Base-by-base conservation (phyloP, 2,888 invertebrate genomes). In the Drosophila kokeensis region DNA sequence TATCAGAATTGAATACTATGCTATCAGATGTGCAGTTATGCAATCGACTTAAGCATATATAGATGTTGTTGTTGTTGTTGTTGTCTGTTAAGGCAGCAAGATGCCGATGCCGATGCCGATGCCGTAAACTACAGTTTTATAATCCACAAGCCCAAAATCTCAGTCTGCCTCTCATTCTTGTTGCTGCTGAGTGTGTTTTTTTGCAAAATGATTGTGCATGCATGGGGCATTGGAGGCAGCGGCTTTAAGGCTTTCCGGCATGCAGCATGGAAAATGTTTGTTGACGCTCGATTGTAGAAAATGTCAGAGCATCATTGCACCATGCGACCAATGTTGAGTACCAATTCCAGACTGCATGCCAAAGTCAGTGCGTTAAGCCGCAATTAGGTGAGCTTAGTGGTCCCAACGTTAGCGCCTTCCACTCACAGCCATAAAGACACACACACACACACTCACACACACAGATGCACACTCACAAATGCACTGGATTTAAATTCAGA, bases 361-460 rank as follows among this genome's bases (percentile, higher is more conserved):
- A 77, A 77, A 80, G 77, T 72, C 80, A 74, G 68, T 58, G 57
- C 53, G 67, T 65, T 68, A 83, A 70, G 68, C 80, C 77, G 75
- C 83, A 83, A 82, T 83, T 87, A 80, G 70, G 72, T 55, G 50
- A 76, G 59, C 68, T 71, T 68, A 73, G 67, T 65, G 60, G 57
- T 48, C 36, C 45, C 42, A 62, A 36, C 57, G 27, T 11, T 2
- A 24, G 34, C 32, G 49, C 21, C 60, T 27, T 32, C 42, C 21
- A 32, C 49, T 27, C 24, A 27, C 24, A 24, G 24, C 15, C 21
- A 34, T 18, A 24, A 18, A 3, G 36, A 24, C 36, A 24, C 24
- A 36, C 24, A 53, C 24, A 52, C 6, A 21, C 1, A 21, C 30
- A 30, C 8, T 21, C 5, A 24, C 13, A 45, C 21, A 24, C 1